Percentiles rank a stretch among this genome's conserved stretches.
These are phyloP conservation scores for Timema cristinae DNA, from an alignment of 2,888 invertebrate genomes.

Conservation along the genomic window DNA sequence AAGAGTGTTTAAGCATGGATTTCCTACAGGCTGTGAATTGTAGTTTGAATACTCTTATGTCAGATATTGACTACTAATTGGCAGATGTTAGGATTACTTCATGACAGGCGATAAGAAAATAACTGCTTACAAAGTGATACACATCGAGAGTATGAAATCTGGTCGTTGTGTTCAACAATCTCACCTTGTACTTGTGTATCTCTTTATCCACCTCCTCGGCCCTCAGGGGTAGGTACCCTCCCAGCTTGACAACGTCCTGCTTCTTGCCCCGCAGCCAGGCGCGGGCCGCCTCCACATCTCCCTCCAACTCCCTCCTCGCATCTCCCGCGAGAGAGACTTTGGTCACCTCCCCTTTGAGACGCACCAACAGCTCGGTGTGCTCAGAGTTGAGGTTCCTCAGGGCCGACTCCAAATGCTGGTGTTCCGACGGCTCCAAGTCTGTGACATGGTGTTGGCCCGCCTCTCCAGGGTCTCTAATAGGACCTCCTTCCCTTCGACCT, in stretches of 20 bases:
- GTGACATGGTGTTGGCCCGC: slow-evolving; percentile 78
- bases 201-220: slow-evolving; percentile 79
- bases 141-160: no score
- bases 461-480: slow-evolving; percentile 79
- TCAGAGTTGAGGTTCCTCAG: slow-evolving; percentile 68
- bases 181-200: slow-evolving; percentile 64
- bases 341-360: slow-evolving; percentile 70
- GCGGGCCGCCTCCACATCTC: slow-evolving; percentile 71
- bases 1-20: no score
- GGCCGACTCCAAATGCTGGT: slow-evolving; percentile 70
- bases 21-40: no score
- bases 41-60: no score
- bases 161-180: no score
- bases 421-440: slow-evolving; percentile 80
- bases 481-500: slow-evolving; percentile 79
- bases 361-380: slow-evolving; percentile 67
- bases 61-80: no score
- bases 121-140: background rate
- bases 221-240: slow-evolving; percentile 73
- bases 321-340: slow-evolving; percentile 62
- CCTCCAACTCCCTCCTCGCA: slow-evolving; percentile 68
- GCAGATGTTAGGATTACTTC: no score
- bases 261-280: slow-evolving; percentile 76
- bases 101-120: no score
- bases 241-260: slow-evolving; percentile 69